Evolutionary conservation across 2,888 invertebrate species (phyloP), one percentile per base, ranked within the genome.

Genomic region (Dyspetes luteomarginatus): DNA sequence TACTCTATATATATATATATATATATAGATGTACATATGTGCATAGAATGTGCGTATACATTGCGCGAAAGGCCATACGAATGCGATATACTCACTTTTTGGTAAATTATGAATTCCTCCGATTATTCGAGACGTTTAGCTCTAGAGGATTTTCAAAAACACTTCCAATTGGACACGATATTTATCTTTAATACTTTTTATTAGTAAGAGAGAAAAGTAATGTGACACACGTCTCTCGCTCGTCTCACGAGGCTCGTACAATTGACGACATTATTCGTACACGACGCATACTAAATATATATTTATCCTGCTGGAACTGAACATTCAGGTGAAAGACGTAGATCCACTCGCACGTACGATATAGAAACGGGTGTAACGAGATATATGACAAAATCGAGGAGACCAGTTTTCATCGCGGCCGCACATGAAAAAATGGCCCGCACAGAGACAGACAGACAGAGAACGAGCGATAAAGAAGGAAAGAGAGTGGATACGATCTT

Each of bases 391-490:
- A 82, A 60, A 77, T 73, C 77, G 82, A 82, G 83, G 79, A 77
- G 83, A 86, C 85, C 84, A 86, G 82, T 89, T 89, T 83, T 86
- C 89, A 88, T 88, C 85, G 85, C 85, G 84, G 81, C 74, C 82
- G 82, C 74, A 68, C 82, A 76, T 78, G 79, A 83, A 83, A n/a
- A n/a, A 87, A 88, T 86, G 83, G 83, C 83, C 81, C 78, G 83
- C 85, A 72, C 78, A 69, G 62, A 36, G 9, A 36, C 36, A 36
- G 36, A 12, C 36, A 12, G n/a, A n/a, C n/a, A n/a, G 36, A 12
- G 36, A 36, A 36, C 12, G 30, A 58, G 41, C 22, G 50, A 71
- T 52, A 43, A 79, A 28, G 36, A 60, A 50, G 43, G 60, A 55
- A 15, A 36, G 28, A 50, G 36, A 43, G 26, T 55, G 24, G 17